Evolutionary conservation across 2,113 vertebrate genomes (phyloP).

Genomic region (Hyaena hyaena): DNA sequence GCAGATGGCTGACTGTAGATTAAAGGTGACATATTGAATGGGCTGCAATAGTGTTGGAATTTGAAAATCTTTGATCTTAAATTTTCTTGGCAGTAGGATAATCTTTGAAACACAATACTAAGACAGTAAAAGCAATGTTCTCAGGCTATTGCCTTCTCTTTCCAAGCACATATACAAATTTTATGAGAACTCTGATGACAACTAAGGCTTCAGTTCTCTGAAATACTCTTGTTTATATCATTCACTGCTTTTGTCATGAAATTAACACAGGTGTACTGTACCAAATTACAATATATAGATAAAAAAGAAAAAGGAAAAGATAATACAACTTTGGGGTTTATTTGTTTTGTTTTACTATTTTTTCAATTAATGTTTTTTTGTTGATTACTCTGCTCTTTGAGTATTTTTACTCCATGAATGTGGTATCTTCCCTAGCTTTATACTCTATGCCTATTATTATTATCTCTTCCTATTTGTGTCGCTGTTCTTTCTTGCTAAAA

Average conservation of each 20-base stretch:
- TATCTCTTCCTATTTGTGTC: background rate
- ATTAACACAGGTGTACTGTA: background rate
- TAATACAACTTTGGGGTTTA: background rate
- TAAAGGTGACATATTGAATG: background rate
- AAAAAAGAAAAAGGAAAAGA: background rate
- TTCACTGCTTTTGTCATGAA: background rate
- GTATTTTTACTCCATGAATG: background rate
- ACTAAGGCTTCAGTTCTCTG: background rate
- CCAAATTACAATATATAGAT: background rate
- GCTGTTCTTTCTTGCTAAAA: background rate
- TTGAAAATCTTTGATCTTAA: constrained; percentile 19
- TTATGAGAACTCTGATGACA: background rate
- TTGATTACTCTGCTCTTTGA: background rate
- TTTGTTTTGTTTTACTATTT: background rate
- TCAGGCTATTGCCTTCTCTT: background rate
- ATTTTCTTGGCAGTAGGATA: constrained; percentile 34
- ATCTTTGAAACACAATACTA: constrained; percentile 11
- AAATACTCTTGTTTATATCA: background rate
- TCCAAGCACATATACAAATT: background rate
- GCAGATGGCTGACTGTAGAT: background rate
- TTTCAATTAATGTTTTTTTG: background rate
- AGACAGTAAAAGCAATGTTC: background rate
- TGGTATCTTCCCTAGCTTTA: background rate
- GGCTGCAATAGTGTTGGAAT: background rate
- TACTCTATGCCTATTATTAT: background rate